phyloP scores from a whole-genome alignment of 2,113 vertebrate species.

The Pterocles burchelli region DNA sequence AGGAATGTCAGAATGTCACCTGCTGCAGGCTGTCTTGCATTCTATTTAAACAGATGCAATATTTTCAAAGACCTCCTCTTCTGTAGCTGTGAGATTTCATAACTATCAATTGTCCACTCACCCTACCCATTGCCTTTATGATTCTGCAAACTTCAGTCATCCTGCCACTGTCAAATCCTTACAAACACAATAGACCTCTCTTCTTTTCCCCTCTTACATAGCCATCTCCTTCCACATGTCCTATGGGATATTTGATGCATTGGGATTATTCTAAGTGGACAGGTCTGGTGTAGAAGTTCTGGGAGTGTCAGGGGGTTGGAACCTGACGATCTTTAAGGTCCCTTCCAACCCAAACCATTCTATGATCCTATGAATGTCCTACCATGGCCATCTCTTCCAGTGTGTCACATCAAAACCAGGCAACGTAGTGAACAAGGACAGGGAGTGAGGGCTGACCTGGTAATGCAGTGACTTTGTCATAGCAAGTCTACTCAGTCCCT shows the following conservation, averaged over 20 bases:
- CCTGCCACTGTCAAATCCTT: not conserved
- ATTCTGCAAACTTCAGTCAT: not conserved
- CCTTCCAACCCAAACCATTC: too few relatives aligned
- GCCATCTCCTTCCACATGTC: not conserved
- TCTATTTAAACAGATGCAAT: not conserved
- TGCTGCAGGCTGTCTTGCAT: not conserved
- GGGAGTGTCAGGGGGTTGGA: not conserved
- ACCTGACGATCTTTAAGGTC: too few relatives aligned
- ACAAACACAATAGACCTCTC: not conserved
- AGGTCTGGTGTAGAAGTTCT: not conserved
- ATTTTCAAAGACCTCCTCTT: not conserved
- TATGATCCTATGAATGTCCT: not conserved
- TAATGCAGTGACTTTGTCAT: not conserved
- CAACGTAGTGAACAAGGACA: not conserved
- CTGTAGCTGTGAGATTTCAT: not conserved
- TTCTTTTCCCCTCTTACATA: not conserved
- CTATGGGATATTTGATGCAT: rapidly evolving
- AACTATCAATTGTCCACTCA: not conserved
- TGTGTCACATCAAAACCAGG: not conserved
- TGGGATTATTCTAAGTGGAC: not conserved
- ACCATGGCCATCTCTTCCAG: rapidly evolving
- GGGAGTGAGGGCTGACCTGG: not conserved
- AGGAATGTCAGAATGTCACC: not conserved
- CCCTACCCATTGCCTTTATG: too few relatives aligned
- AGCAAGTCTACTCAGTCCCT: not conserved